Conservation (phyloP, 2,888 invertebrate genomes). For the Brenthis ino region DNA sequence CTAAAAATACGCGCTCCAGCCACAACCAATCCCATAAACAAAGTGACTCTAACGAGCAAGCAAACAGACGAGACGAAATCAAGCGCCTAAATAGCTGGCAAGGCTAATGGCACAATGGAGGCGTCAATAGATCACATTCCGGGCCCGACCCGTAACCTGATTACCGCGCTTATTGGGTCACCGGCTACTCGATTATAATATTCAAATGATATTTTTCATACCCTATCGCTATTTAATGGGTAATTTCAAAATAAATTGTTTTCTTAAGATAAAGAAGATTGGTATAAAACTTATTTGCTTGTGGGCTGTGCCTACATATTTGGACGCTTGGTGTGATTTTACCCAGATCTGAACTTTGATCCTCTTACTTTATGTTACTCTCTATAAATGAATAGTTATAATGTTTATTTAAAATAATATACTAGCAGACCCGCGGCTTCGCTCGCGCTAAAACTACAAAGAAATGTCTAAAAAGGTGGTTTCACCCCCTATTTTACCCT, state of each 20-base stretch:
- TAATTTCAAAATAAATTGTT: neutral
- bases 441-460: no score
- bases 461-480: no score
- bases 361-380: no score
- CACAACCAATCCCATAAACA: conserved; percentile 37
- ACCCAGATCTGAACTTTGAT: no score
- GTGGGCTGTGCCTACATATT: no score
- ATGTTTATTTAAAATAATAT: no score
- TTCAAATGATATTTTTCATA: conserved; percentile 25
- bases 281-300: no score
- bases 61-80: conserved; percentile 52
- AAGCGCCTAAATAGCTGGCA: conserved; percentile 68
- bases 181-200: conserved; percentile 42
- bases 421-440: no score
- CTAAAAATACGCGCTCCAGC: conserved; percentile 16
- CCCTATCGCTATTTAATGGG: neutral
- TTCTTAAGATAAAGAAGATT: no score
- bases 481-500: no score
- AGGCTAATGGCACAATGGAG: conserved; percentile 71
- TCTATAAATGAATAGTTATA: no score
- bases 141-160: conserved; percentile 54
- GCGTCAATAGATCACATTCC: conserved; percentile 74
- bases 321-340: no score
- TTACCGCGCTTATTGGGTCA: conserved; percentile 49
- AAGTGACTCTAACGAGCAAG: conserved; percentile 46